phyloP scores from a whole-genome alignment of 2,888 invertebrate species.

The Keiferia lycopersicella region DNA sequence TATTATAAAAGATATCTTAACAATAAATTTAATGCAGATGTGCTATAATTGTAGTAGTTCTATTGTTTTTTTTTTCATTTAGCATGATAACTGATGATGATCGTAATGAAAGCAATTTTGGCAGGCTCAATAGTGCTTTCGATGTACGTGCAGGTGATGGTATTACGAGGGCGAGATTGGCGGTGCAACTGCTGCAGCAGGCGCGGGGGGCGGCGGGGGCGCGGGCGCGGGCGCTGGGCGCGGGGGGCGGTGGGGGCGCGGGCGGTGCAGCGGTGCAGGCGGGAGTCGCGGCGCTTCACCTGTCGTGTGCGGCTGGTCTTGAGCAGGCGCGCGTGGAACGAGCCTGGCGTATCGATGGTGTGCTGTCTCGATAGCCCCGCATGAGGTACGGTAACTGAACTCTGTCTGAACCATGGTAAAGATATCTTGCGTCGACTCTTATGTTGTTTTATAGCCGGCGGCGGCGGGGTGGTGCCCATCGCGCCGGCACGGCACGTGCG shows the following conservation, averaged over 20 bases:
- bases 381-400: conserved; percentile 87
- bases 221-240: conserved; percentile 29
- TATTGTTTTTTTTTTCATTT: neutral
- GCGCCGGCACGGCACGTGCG: conserved; percentile 54
- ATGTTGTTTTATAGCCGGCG: conserved; percentile 73
- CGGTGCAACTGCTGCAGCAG: neutral
- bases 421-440: conserved; percentile 93
- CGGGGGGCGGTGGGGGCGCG: conserved; percentile 33
- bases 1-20: neutral
- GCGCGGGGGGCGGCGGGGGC: conserved; percentile 25
- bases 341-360: conserved; percentile 94
- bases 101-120: neutral
- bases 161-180: neutral
- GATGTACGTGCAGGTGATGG: neutral
- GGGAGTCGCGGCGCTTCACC: conserved; percentile 57
- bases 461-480: conserved; percentile 58
- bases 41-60: neutral
- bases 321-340: conserved; percentile 89
- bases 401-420: conserved; percentile 93
- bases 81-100: conserved; percentile 1
- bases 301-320: conserved; percentile 83
- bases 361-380: conserved; percentile 91
- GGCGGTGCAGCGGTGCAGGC: conserved; percentile 35
- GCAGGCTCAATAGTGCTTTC: neutral
- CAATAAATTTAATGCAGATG: neutral